Evolutionary conservation across 2,888 invertebrate species (phyloP).

Genomic region (Acanthoscelides obtectus): DNA sequence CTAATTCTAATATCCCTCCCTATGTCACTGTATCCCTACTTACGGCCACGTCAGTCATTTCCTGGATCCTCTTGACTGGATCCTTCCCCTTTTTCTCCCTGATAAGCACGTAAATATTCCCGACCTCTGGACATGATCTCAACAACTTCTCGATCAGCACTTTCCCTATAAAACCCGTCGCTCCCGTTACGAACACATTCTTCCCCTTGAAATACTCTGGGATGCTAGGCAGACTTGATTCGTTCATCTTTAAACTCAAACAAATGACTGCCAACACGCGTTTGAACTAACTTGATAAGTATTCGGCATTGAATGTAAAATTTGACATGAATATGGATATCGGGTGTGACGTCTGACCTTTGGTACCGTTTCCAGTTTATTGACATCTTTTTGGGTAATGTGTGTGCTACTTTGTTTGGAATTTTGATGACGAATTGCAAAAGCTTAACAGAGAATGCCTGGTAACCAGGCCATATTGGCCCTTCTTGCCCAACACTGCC

Average conservation of each 20-base stretch:
- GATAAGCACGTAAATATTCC: constrained; percentile 71
- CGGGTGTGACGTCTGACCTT: background rate
- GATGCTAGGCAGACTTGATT: constrained; percentile 33
- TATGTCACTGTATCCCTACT: constrained; percentile 27
- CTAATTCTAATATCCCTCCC: no score
- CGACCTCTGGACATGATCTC: constrained; percentile 73
- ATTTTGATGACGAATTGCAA: background rate
- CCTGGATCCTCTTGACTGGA: constrained; percentile 60
- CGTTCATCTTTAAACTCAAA: background rate
- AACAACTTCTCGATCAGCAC: constrained; percentile 83
- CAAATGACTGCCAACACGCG: background rate
- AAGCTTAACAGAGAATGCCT: no score
- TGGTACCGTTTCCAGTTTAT: background rate
- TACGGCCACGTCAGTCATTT: constrained; percentile 54
- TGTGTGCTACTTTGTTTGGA: background rate
- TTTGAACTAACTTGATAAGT: background rate
- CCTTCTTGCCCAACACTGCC: no score
- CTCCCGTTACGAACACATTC: constrained; percentile 78
- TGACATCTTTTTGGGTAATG: background rate
- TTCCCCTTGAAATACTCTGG: constrained; percentile 64
- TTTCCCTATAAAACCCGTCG: constrained; percentile 89
- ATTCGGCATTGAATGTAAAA: background rate
- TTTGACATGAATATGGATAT: background rate
- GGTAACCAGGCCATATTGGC: no score
- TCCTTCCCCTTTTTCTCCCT: constrained; percentile 65